Evolutionary conservation across 2,797 vertebrate species (phyloP).

Genomic region (Anguilla pacifica): DNA sequence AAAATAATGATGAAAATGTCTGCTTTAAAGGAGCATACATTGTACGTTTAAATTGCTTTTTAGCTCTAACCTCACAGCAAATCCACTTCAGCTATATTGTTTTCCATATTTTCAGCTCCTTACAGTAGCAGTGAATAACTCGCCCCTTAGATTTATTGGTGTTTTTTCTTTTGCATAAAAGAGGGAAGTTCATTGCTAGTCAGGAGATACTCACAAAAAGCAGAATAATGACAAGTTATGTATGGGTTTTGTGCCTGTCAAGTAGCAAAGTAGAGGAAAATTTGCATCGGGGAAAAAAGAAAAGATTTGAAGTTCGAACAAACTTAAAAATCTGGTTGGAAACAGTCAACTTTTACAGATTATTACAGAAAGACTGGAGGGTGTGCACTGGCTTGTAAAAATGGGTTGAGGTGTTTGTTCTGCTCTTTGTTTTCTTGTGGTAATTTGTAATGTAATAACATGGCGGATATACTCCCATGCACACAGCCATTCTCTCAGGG

Average conservation of each 20-base stretch:
- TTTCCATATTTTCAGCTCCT: constrained; percentile 3
- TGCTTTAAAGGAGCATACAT: not conserved
- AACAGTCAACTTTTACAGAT: not conserved
- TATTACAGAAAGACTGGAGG: not conserved
- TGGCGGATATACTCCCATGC: not conserved
- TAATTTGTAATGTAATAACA: not conserved
- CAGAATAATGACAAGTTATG: not conserved
- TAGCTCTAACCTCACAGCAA: not conserved
- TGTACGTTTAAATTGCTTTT: not conserved
- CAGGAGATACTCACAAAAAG: no score
- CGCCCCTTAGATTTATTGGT: not conserved
- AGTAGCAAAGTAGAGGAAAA: not conserved
- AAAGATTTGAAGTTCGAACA: not conserved
- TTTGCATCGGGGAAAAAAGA: not conserved
- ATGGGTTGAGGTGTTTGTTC: not conserved
- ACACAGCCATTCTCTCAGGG: not conserved
- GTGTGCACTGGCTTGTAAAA: not conserved
- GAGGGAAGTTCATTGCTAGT: not conserved
- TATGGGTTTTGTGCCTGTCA: constrained; percentile 3
- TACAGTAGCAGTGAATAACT: not conserved
- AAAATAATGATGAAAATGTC: not conserved
- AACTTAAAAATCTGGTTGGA: not conserved
- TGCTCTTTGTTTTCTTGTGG: not conserved
- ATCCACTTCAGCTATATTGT: not conserved
- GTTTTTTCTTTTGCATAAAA: constrained; percentile 1